phyloP scores from a whole-genome alignment of 2,888 invertebrate genomes.

The Eupithecia dodoneata region DNA sequence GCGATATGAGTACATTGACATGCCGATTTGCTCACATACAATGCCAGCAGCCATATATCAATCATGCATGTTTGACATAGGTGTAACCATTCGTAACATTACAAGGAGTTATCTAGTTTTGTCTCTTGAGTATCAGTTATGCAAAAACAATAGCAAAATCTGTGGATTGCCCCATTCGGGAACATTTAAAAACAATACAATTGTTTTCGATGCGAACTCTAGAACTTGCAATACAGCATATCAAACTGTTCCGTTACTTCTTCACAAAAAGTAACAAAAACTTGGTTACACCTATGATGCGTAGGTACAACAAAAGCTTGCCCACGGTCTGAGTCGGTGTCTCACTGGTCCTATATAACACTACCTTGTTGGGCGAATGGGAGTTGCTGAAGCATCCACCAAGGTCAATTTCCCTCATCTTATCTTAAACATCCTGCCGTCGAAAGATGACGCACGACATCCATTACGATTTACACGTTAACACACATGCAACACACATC shows the following conservation, averaged over 20 bases:
- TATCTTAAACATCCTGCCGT: constrained; percentile 79
- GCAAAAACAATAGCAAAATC: neutral
- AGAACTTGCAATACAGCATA: neutral
- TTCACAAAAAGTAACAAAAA: constrained; percentile 11
- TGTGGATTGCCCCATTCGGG: neutral
- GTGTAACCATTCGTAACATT: constrained; percentile 39
- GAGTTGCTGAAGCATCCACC: constrained; percentile 73
- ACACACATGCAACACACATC: constrained; percentile 84
- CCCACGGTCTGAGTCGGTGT: constrained; percentile 50
- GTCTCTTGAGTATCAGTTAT: neutral
- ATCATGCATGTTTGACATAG: constrained; percentile 54
- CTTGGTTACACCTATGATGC: constrained; percentile 43
- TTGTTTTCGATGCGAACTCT: neutral
- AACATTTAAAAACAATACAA: neutral
- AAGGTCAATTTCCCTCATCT: constrained; percentile 82
- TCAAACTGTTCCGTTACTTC: neutral
- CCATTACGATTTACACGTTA: constrained; percentile 70
- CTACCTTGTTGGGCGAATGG: constrained; percentile 72
- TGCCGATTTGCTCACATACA: constrained; percentile 64
- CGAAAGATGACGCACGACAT: constrained; percentile 82
- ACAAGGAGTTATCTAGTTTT: neutral
- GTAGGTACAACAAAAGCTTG: constrained; percentile 44
- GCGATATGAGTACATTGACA: constrained; percentile 58
- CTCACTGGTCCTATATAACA: constrained; percentile 73
- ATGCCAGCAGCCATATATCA: constrained; percentile 58